Percentiles rank a stretch among this genome's conserved stretches.
Evolutionary conservation across 2,888 invertebrate genomes (phyloP).

Genomic region (Heliconius erato): DNA sequence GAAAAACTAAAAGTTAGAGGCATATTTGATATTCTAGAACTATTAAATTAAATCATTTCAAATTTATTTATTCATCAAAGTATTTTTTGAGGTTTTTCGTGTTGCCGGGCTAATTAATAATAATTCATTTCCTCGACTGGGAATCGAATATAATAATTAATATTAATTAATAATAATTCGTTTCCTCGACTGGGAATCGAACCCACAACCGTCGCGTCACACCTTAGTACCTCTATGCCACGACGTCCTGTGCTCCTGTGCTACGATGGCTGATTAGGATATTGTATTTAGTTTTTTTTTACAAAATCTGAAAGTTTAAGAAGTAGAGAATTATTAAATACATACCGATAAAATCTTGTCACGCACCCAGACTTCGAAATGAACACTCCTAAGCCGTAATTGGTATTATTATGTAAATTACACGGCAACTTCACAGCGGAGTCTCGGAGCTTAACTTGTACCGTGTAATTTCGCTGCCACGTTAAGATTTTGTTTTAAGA

Average conservation of each 20-base stretch:
- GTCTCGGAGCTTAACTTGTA: constrained; percentile 49
- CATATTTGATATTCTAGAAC: not conserved
- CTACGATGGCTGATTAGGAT: not conserved
- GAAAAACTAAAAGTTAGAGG: not conserved
- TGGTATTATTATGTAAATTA: constrained; percentile 55
- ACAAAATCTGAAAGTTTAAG: not conserved
- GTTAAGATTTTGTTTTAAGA: constrained; percentile 43
- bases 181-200: too few relatives aligned
- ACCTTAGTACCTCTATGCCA: too few relatives aligned
- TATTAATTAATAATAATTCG: too few relatives aligned
- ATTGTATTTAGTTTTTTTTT: not conserved
- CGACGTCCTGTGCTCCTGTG: too few relatives aligned
- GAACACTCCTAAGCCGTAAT: constrained; percentile 52
- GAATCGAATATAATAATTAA: too few relatives aligned
- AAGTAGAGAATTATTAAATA: constrained; percentile 31
- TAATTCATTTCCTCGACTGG: too few relatives aligned
- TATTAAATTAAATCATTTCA: not conserved
- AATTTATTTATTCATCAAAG: too few relatives aligned
- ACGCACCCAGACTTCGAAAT: constrained; percentile 52
- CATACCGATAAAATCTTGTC: constrained; percentile 52
- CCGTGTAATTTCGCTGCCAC: constrained; percentile 43
- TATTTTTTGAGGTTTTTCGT: too few relatives aligned
- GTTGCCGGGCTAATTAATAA: too few relatives aligned
- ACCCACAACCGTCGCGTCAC: too few relatives aligned
- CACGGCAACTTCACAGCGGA: constrained; percentile 47